Percentiles rank a stretch among this genome's conserved stretches.
Conservation (phyloP, 2,888 invertebrate genomes). For the Erebia ligea region DNA sequence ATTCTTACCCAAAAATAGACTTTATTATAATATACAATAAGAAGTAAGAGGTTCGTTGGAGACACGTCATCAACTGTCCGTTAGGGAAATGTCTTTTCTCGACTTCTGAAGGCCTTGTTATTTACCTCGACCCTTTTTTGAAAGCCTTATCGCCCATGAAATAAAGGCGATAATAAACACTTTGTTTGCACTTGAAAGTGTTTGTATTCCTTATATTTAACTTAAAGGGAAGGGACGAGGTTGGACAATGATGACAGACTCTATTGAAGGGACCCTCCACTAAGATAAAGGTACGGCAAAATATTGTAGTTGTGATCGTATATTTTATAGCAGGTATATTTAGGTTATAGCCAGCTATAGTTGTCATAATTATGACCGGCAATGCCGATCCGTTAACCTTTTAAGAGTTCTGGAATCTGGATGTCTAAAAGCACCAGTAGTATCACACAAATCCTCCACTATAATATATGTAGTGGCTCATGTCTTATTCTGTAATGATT, state of each 20-base stretch:
- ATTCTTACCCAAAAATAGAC: slow-evolving; percentile 17
- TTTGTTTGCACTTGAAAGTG: slow-evolving; percentile 10
- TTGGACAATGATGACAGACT: slow-evolving; percentile 5
- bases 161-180: slow-evolving; percentile 11
- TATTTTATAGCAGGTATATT: neutral
- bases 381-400: too few relatives aligned
- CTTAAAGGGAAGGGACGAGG: slow-evolving; percentile 1
- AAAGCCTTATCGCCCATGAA: slow-evolving; percentile 10
- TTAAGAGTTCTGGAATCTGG: too few relatives aligned
- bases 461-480: too few relatives aligned
- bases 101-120: slow-evolving; percentile 4
- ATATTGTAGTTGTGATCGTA: neutral
- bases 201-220: slow-evolving; percentile 10
- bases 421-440: too few relatives aligned
- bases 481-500: too few relatives aligned
- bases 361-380: too few relatives aligned
- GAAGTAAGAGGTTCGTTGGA: slow-evolving; percentile 8
- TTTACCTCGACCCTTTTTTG: slow-evolving; percentile 11
- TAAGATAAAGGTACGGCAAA: slow-evolving; percentile 5
- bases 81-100: slow-evolving; percentile 28
- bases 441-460: too few relatives aligned
- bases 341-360: too few relatives aligned
- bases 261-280: neutral
- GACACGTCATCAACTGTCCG: slow-evolving; percentile 30
- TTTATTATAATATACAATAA: slow-evolving; percentile 23